Evolutionary conservation across 1,140 invertebrate genomes (phyloP), one percentile per base, ranked within the genome.

Genomic region (Ceratina japonica): DNA sequence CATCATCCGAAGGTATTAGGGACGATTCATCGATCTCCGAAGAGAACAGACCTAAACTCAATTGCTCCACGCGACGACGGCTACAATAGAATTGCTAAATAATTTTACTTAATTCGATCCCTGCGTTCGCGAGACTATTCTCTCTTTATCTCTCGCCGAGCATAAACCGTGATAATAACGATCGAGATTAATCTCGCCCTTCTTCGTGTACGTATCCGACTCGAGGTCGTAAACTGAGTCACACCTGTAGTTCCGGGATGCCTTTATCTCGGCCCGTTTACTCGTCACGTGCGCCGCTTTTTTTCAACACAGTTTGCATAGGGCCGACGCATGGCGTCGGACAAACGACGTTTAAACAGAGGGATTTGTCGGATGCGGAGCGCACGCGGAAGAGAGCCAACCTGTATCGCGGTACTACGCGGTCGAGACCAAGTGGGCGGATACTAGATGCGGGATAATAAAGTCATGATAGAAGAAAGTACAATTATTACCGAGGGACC

Each of bases 351-450:
- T 1, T 18, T 3, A 18, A 18, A 68, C 15, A 27, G 49, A 52
- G 65, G 52, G 49, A 52, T 24, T 22, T 15, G 12, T 15, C 3
- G 27, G 22, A 44, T 59, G 13, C 37, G 5, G 22, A 51, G 20
- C 18, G 51, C 44, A 51, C 64, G 22, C 63, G 64, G 64, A 75
- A 75, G 54, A 75, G 64, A 44, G 37, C 10, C 64, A 75, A 69
- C 74, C 74, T 75, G 74, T 69, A 75, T 75, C 69, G 7, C 31
- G 31, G n/a, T n/a, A n/a, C 27, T 49, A 59, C 54, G 37, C 24
- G 52, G 37, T 51, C 16, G 44, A 8, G 52, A 75, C 56, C 64
- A 69, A 68, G 74, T 75, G 74, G 74, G 74, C 74, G 74, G 65
- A 52, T 27, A 49, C 15, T 52, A 68, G 49, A 51, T 52, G 16